These are phyloP conservation scores for Epinephelus fuscoguttatus DNA, from an alignment of 2,113 vertebrate genomes.

Conservation along the genomic window DNA sequence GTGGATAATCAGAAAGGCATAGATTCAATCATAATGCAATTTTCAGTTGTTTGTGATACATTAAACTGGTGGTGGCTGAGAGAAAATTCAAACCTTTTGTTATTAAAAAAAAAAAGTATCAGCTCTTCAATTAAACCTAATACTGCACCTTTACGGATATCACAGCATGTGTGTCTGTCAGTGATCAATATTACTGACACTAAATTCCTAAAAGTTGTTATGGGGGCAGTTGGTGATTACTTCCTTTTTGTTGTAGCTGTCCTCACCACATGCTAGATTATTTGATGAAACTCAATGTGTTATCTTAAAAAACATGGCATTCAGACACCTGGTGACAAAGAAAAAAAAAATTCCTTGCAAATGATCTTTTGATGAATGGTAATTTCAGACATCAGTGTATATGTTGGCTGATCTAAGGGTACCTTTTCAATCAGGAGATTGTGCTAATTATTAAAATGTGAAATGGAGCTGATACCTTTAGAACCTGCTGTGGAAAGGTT, in stretches of 20 bases:
- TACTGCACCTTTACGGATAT: background rate
- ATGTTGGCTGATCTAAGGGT: background rate
- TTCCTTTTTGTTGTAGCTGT: background rate
- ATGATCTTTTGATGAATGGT: constrained; percentile 33
- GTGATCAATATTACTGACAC: background rate
- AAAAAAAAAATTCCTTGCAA: constrained; percentile 15
- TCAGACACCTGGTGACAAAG: background rate
- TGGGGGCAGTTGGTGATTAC: background rate
- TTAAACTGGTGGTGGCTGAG: background rate
- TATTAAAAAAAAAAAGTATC: background rate
- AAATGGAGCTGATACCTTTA: constrained; percentile 13
- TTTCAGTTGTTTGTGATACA: background rate
- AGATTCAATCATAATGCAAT: background rate
- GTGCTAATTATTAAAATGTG: constrained; percentile 26
- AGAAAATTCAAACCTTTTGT: background rate
- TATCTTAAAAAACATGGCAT: background rate
- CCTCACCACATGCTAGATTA: background rate
- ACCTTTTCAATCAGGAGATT: constrained; percentile 36
- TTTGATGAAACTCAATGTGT: background rate
- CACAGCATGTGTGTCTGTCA: background rate
- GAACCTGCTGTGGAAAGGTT: constrained; percentile 24
- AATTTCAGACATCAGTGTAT: constrained; percentile 23
- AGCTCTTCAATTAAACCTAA: background rate
- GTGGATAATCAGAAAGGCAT: background rate
- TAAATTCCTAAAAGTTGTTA: background rate